These are phyloP conservation scores for Biston stratarius DNA, from an alignment of 2,888 invertebrate genomes.

Conservation along the genomic window DNA sequence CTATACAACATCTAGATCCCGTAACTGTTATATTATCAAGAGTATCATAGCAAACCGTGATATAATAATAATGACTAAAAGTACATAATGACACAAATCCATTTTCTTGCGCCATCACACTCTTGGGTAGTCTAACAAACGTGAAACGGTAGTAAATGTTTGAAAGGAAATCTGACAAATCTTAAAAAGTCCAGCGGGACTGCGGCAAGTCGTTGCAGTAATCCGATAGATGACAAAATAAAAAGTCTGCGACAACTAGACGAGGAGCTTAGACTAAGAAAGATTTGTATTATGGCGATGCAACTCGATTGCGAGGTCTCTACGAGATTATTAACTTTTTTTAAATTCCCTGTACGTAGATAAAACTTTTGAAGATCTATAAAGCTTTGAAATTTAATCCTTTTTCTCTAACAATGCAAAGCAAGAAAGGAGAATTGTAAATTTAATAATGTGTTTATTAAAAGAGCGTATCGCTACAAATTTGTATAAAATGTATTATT, in stretches of 20 bases:
- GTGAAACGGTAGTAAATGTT: conserved; percentile 9
- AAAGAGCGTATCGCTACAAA: too few relatives aligned
- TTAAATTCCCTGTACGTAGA: conserved; percentile 2
- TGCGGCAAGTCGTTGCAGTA: conserved; percentile 37
- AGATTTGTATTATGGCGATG: conserved; percentile 14
- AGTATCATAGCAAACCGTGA: too few relatives aligned
- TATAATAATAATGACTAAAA: too few relatives aligned
- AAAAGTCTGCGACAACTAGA: conserved; percentile 31
- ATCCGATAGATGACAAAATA: conserved; percentile 43
- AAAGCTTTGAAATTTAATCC: conserved; percentile 1
- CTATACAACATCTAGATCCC: not conserved
- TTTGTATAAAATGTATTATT: too few relatives aligned
- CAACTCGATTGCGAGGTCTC: conserved; percentile 10
- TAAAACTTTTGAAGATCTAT: conserved; percentile 1
- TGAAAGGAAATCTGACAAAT: conserved; percentile 13
- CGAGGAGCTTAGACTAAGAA: conserved; percentile 4
- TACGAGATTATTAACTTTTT: conserved; percentile 21
- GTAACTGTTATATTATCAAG: too few relatives aligned
- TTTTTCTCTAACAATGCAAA: not conserved
- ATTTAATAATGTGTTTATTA: too few relatives aligned
- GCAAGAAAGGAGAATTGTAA: too few relatives aligned
- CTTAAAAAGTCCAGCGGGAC: conserved; percentile 4
- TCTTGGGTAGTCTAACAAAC: not conserved
- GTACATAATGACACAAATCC: not conserved
- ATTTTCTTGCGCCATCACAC: not conserved